Evolutionary conservation across 2,113 vertebrate species (phyloP).

Genomic region (Cromileptes altivelis): DNA sequence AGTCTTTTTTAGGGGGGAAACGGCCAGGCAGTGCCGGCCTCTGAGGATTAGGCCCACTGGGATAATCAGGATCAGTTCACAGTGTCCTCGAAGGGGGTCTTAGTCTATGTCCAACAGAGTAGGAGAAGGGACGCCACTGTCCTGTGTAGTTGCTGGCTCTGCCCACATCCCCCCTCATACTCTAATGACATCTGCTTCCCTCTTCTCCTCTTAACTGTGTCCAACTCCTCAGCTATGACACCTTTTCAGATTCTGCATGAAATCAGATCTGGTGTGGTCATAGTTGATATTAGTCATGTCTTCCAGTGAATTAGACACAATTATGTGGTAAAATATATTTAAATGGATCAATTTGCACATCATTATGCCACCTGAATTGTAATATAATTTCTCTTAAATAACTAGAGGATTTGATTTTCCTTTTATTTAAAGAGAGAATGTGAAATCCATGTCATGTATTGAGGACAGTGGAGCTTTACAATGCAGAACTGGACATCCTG

Average conservation of each 20-base stretch:
- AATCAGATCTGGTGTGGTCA: conserved; percentile 25
- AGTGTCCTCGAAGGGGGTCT: conserved; percentile 81
- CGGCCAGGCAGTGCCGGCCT: conserved; percentile 62
- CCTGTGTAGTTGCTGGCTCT: conserved; percentile 66
- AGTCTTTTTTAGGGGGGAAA: conserved; percentile 75
- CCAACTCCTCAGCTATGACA: conserved; percentile 46
- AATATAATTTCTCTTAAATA: neutral
- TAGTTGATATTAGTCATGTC: neutral
- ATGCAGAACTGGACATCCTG: conserved; percentile 30
- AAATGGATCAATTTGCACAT: neutral
- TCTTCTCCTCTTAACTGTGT: conserved; percentile 41
- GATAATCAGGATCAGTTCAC: conserved; percentile 88
- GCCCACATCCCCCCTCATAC: conserved; percentile 58
- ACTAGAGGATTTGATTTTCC: neutral
- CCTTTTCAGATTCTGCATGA: conserved; percentile 34
- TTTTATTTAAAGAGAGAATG: neutral
- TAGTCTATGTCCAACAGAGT: conserved; percentile 78
- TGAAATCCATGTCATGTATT: neutral
- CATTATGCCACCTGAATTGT: neutral
- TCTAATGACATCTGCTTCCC: conserved; percentile 62
- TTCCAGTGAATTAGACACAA: neutral
- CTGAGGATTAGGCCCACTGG: conserved; percentile 84
- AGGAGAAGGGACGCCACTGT: conserved; percentile 78
- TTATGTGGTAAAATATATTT: neutral
- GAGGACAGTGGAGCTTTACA: conserved; percentile 13